Conservation (phyloP, 2,113 vertebrate genomes). For the Budorcas taxicolor region DNA sequence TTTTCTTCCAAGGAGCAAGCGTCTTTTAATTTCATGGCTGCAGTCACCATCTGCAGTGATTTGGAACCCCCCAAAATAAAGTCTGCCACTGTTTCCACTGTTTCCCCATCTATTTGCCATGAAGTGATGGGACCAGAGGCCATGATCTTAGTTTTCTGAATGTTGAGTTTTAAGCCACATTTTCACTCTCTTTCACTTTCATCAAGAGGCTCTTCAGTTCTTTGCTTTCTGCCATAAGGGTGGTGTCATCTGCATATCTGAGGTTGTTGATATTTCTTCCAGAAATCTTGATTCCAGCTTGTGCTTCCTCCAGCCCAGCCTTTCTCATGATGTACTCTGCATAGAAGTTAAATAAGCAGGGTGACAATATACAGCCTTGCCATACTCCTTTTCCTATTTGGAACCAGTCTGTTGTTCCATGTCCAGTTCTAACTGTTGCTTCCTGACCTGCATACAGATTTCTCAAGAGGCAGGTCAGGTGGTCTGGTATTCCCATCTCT, state of each 20-base stretch:
- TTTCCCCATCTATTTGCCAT: background rate
- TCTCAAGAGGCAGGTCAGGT: background rate
- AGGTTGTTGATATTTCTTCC: background rate
- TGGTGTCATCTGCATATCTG: background rate
- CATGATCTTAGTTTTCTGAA: background rate
- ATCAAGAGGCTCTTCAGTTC: background rate
- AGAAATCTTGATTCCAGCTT: background rate
- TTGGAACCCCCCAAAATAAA: background rate
- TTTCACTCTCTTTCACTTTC: background rate
- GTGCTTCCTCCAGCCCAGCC: background rate
- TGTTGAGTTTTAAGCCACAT: background rate
- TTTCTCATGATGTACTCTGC: background rate
- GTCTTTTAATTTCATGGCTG: background rate
- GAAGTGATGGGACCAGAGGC: background rate
- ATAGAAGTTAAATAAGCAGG: background rate
- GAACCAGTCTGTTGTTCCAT: background rate
- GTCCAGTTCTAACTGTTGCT: background rate
- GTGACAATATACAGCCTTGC: background rate
- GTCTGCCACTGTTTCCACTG: background rate
- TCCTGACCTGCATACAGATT: background rate
- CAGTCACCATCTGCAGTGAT: background rate
- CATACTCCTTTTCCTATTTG: background rate
- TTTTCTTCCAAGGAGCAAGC: background rate
- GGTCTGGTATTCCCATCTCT: background rate
- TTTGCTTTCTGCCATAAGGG: background rate